A percentile compares a stretch with the other conserved stretches of the same genome.
Conservation (phyloP, 2,888 invertebrate genomes). For the Cantharis rustica region DNA sequence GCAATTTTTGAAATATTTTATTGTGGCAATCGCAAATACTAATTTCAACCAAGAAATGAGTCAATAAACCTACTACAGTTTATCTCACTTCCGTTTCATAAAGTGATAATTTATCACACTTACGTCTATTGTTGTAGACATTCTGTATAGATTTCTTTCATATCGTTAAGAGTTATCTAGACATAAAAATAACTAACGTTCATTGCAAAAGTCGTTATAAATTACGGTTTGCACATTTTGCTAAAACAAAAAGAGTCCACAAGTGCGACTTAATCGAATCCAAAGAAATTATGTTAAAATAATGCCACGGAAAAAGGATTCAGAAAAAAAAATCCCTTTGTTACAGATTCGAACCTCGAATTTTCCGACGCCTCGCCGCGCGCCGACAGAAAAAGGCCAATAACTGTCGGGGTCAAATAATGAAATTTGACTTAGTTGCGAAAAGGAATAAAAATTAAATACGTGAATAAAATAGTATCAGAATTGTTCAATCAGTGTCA, state of each 20-base stretch:
- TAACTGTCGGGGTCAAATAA: background rate
- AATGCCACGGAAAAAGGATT: background rate
- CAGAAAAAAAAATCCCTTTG: background rate
- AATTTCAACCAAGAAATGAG: background rate
- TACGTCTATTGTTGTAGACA: slow-evolving; percentile 36
- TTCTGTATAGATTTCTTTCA: slow-evolving; percentile 24
- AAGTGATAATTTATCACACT: slow-evolving; percentile 35
- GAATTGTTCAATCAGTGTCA: slow-evolving; percentile 7
- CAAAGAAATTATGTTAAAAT: background rate
- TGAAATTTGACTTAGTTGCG: background rate
- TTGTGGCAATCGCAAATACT: background rate
- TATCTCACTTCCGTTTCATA: slow-evolving; percentile 22
- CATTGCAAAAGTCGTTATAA: background rate
- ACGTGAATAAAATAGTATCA: background rate
- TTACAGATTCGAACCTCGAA: background rate
- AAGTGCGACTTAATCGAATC: background rate
- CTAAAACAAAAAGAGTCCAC: background rate
- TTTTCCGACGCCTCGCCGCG: background rate
- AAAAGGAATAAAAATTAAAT: background rate
- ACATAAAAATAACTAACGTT: background rate
- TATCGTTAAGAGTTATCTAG: background rate
- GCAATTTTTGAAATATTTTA: background rate
- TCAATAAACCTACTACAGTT: background rate
- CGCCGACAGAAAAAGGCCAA: background rate
- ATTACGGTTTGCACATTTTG: background rate